phyloP scores from a whole-genome alignment of 2,113 vertebrate species.

The Oenanthe melanoleuca region DNA sequence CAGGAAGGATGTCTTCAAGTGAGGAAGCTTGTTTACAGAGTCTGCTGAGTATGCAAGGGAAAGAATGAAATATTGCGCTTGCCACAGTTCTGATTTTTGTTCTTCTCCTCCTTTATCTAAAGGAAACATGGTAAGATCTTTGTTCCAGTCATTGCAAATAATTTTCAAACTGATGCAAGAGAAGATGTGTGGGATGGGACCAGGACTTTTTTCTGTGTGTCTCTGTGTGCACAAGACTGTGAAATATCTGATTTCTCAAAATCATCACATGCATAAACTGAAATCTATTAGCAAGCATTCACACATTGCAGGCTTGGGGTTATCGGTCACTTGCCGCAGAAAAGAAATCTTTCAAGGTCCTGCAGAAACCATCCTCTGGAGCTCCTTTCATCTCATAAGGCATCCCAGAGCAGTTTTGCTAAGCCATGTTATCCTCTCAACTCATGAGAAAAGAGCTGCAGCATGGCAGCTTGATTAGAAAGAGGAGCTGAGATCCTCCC shows the following conservation, averaged over 20 bases:
- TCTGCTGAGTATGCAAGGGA: not conserved
- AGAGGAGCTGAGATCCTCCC: slow-evolving; percentile 5
- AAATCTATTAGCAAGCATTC: not conserved
- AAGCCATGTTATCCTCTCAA: not conserved
- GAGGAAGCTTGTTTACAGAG: slow-evolving; percentile 33
- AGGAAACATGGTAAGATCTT: not conserved
- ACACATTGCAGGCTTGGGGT: not conserved
- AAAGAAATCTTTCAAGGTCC: not conserved
- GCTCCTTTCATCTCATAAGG: not conserved
- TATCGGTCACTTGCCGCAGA: not conserved
- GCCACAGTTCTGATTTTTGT: not conserved
- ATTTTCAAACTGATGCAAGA: not conserved
- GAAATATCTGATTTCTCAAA: not conserved
- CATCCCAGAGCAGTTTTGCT: not conserved
- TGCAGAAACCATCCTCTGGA: not conserved
- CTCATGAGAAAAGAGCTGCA: not conserved
- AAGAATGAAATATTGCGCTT: slow-evolving; percentile 16
- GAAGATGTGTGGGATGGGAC: not conserved
- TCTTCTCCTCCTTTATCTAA: not conserved
- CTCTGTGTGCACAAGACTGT: not conserved
- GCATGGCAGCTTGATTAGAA: not conserved
- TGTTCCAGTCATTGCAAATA: not conserved
- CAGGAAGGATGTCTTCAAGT: slow-evolving; percentile 37
- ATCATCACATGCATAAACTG: not conserved
- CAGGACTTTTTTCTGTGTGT: not conserved